Evolutionary conservation across 2,113 vertebrate genomes (phyloP).

Genomic region (Phalacrocorax pelagicus): DNA sequence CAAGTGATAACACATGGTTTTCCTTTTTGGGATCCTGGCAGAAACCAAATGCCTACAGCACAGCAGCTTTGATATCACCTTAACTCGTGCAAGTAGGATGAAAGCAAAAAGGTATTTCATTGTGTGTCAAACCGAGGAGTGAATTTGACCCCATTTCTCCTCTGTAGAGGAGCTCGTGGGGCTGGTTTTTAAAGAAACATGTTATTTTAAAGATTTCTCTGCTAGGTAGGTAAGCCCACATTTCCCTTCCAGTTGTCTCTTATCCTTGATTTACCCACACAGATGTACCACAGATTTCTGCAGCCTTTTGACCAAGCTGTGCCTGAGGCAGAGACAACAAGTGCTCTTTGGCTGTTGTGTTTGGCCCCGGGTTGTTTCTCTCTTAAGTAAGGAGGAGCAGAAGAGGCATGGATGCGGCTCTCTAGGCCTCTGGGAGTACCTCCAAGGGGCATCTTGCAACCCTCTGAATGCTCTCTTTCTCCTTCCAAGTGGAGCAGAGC

Average conservation of each 20-base stretch:
- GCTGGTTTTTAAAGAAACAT: neutral
- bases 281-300: neutral
- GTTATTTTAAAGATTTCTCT: neutral
- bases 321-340: neutral
- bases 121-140: neutral
- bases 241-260: neutral
- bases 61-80: neutral
- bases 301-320: neutral
- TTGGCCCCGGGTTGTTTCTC: neutral
- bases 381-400: neutral
- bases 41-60: neutral
- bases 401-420: neutral
- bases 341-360: neutral
- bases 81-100: neutral
- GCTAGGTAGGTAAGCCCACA: rapidly evolving
- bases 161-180: neutral
- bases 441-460: neutral
- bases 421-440: neutral
- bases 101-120: neutral
- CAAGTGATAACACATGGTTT: rapidly evolving
- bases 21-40: neutral
- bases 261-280: neutral
- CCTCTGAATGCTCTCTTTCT: neutral
- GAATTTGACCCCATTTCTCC: neutral
- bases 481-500: neutral